Percentiles rank a stretch among this genome's conserved stretches.
Evolutionary conservation across 2,888 invertebrate species (phyloP).

Genomic region (Agapostemon virescens): DNA sequence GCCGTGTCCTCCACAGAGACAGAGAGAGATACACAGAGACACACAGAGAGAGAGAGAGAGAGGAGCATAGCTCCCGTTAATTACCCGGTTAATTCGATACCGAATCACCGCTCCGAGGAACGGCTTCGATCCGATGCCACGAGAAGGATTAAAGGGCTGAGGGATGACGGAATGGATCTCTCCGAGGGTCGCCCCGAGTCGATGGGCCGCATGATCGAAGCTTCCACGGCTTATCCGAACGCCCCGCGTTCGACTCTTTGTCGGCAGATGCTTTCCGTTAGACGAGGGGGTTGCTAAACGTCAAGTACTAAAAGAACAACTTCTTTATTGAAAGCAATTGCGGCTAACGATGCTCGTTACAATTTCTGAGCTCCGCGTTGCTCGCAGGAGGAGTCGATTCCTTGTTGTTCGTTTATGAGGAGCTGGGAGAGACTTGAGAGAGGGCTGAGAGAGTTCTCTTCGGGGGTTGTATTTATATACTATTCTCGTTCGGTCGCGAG

Average conservation of each 20-base stretch:
- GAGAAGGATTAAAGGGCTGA: conserved; percentile 40
- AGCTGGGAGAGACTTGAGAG: too few species aligned
- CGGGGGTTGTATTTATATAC: too few species aligned
- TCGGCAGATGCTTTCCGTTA: not conserved
- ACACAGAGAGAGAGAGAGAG: not conserved
- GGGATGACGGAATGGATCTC: conserved; percentile 30
- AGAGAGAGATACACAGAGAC: not conserved
- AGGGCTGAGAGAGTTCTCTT: too few species aligned
- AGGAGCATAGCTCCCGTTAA: conserved; percentile 29
- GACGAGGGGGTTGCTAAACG: not conserved
- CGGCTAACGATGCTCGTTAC: not conserved
- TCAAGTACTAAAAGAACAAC: not conserved
- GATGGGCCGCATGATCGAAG: conserved; percentile 53
- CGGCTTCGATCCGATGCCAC: conserved; percentile 7
- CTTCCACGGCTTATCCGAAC: conserved; percentile 42
- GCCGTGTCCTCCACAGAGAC: not conserved
- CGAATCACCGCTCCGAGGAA: conserved; percentile 30
- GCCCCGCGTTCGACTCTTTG: not conserved
- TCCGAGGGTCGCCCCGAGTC: conserved; percentile 53
- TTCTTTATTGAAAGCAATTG: conserved; percentile 6
- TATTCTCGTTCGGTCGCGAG: too few species aligned
- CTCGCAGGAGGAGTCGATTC: not conserved
- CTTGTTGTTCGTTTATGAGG: not conserved
- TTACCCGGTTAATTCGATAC: conserved; percentile 31
- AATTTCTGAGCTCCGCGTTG: not conserved